A percentile compares a stretch with the other conserved stretches of the same genome.
These are phyloP conservation scores for Circaetus gallicus DNA, from an alignment of 2,113 vertebrate species.

Conservation along the genomic window DNA sequence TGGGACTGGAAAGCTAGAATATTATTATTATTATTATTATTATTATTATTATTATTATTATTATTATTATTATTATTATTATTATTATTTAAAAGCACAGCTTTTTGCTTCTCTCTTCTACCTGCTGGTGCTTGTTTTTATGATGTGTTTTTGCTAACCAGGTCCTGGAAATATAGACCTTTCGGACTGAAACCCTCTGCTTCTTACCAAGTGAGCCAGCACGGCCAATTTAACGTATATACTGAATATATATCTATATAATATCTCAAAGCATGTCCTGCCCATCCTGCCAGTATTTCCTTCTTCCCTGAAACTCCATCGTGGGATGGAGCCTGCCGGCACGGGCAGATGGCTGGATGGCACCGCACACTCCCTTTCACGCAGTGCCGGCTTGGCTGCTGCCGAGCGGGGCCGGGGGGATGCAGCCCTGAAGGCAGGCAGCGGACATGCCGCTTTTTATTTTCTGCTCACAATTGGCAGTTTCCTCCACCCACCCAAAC, in stretches of 20 bases:
- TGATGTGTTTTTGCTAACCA: neutral
- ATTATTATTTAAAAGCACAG: neutral
- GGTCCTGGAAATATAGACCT: neutral
- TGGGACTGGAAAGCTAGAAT: neutral
- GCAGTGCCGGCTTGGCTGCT: neutral
- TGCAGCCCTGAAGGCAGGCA: neutral
- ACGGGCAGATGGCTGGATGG: neutral
- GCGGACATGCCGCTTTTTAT: neutral
- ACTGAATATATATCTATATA: fast-evolving
- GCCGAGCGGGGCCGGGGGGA: neutral
- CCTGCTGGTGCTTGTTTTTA: neutral
- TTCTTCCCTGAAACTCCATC: neutral
- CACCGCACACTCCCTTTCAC: neutral
- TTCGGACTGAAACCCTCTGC: neutral
- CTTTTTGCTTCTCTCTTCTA: neutral
- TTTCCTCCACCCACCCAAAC: conserved; percentile 55
- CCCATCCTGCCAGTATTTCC: neutral
- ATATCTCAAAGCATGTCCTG: neutral
- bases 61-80: neutral
- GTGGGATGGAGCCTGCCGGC: neutral
- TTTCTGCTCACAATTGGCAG: conserved; percentile 41
- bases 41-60: too few relatives aligned
- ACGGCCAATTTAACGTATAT: fast-evolving
- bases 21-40: neutral
- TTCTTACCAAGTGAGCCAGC: neutral